Conservation (phyloP, 2,888 invertebrate species). For the Limenitis camilla region DNA sequence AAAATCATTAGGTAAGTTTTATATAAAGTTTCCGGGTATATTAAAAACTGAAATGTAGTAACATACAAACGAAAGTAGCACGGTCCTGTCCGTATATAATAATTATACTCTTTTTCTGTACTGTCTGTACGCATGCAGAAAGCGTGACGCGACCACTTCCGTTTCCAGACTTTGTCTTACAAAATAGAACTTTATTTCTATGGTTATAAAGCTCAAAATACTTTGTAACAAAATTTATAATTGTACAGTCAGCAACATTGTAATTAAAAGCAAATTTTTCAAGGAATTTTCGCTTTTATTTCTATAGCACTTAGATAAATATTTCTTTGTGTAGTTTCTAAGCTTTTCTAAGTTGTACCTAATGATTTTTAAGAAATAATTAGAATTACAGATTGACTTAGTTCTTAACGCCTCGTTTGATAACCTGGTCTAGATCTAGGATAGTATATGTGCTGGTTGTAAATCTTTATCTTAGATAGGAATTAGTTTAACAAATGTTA, state of each 20-base stretch:
- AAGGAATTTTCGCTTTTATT: slow-evolving; percentile 15
- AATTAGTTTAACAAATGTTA: too few relatives aligned
- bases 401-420: slow-evolving; percentile 25
- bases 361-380: slow-evolving; percentile 30
- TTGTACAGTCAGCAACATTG: slow-evolving; percentile 22
- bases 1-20: neutral
- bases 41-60: slow-evolving; percentile 30
- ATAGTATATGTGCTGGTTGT: neutral
- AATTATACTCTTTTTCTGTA: slow-evolving; percentile 39
- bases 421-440: slow-evolving; percentile 21
- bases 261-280: slow-evolving; percentile 10
- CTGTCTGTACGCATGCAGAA: slow-evolving; percentile 47
- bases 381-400: slow-evolving; percentile 29
- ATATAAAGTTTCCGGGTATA: slow-evolving; percentile 25
- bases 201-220: slow-evolving; percentile 14
- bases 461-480: too few relatives aligned
- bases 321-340: slow-evolving; percentile 3
- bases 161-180: slow-evolving; percentile 19
- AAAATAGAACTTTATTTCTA: slow-evolving; percentile 10
- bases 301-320: neutral
- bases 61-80: slow-evolving; percentile 40
- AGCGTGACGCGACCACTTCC: slow-evolving; percentile 50
- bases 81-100: slow-evolving; percentile 42
- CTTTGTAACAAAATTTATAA: neutral
- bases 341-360: slow-evolving; percentile 15